Evolutionary conservation across 30 jellyfish, hydroid and myxozoan genomes (phyloP).

Genomic region (Mastigias papua): DNA sequence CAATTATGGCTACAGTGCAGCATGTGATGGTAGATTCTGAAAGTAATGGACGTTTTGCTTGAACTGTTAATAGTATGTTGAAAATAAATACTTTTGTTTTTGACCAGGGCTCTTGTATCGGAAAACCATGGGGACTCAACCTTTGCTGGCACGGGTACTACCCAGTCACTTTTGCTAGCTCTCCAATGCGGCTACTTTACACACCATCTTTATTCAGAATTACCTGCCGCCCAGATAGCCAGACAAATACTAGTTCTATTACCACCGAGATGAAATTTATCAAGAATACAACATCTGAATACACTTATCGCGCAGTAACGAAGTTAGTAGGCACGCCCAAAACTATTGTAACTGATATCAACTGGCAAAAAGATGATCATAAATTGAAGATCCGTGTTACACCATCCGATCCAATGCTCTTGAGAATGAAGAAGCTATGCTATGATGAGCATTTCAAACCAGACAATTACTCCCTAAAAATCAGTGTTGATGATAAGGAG

Average conservation of each 20-base stretch:
- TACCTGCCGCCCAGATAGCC: conserved; percentile 48
- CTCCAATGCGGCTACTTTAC: conserved; percentile 28
- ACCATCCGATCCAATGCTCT: conserved; percentile 53
- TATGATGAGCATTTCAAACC: conserved; percentile 56
- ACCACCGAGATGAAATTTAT: conserved; percentile 1
- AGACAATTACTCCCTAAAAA: conserved; percentile 29
- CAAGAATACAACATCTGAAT: conserved; percentile 10
- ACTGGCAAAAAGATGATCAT: conserved; percentile 33
- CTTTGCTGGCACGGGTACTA: conserved; percentile 63
- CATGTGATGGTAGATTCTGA: too few relatives aligned
- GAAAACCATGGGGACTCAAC: conserved; percentile 76
- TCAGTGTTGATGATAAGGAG: conserved; percentile 57
- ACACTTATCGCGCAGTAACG: conserved; percentile 16
- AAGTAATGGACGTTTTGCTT: too few relatives aligned
- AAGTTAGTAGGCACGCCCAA: conserved; percentile 43
- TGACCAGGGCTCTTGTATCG: conserved; percentile 55
- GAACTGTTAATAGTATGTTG: too few relatives aligned
- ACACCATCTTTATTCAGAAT: conserved; percentile 55
- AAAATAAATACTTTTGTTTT: background rate
- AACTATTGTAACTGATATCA: conserved; percentile 12
- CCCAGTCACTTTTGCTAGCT: conserved; percentile 31
- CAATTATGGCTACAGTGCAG: too few relatives aligned
- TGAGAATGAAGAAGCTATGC: conserved; percentile 64
- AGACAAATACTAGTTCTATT: conserved; percentile 10
- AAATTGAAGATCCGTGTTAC: conserved; percentile 19